Conservation (phyloP, 2,113 vertebrate species). For the Sula dactylatra region DNA sequence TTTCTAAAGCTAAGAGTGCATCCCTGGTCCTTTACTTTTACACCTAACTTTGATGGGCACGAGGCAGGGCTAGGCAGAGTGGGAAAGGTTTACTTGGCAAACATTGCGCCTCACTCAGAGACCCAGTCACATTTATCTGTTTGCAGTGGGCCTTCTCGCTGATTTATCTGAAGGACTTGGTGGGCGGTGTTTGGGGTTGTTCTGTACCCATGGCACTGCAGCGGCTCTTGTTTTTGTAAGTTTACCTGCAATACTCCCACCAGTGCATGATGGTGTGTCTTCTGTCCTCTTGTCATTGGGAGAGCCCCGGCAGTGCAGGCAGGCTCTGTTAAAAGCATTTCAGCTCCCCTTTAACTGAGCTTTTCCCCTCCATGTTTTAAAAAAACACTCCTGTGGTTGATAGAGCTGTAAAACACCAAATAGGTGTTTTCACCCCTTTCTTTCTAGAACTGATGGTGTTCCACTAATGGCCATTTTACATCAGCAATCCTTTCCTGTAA, state of each 20-base stretch:
- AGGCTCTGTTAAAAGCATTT: background rate
- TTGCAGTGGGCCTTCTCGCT: background rate
- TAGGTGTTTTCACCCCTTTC: background rate
- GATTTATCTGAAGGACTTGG: background rate
- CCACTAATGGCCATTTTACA: background rate
- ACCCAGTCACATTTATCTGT: rapidly evolving
- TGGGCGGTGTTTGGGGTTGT: background rate
- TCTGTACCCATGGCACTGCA: background rate
- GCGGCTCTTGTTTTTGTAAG: background rate
- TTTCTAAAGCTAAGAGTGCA: background rate
- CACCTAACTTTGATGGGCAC: rapidly evolving
- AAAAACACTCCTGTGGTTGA: background rate
- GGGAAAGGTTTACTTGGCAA: background rate
- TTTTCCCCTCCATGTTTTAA: background rate
- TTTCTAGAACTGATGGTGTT: background rate
- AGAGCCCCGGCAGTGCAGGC: background rate
- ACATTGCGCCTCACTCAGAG: rapidly evolving
- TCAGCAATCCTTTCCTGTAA: background rate
- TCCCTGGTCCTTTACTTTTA: rapidly evolving
- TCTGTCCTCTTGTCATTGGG: background rate
- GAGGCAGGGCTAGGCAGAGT: background rate
- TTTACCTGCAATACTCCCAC: background rate
- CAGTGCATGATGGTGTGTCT: background rate
- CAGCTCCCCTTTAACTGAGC: background rate
- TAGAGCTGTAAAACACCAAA: background rate